Evolutionary conservation across 2,888 invertebrate genomes (phyloP), one percentile per base, ranked within the genome.

Genomic region (Caenorhabditis wallacei): DNA sequence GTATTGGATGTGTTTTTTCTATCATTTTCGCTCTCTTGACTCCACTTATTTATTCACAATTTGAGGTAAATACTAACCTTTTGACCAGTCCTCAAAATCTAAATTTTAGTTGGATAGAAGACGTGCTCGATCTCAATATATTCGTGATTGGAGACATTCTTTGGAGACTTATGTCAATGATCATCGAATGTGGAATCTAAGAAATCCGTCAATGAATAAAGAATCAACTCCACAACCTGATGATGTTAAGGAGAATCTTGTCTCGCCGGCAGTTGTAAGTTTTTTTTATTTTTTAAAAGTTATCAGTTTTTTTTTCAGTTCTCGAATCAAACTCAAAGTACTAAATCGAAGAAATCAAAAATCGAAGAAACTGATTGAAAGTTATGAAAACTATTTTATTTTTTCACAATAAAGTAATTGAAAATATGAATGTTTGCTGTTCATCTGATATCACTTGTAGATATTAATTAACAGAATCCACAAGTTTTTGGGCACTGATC

Each of bases 401-500:
- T 64, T 16, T 18, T 37, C 53, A 48, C 48, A 70, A 69, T 22
- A n/a, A 37, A 43, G 35, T 7, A 18, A 20, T 53, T 61, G 56
- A 26, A 18, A 46, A 37, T 37, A 20, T 40, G 53, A 35, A 35
- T 56, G 20, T 13, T 18, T 26, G 66, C 61, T 68, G 76, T 68
- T 76, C 61, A 57, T 59, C 68, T 16, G 18, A 30, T 11, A 51
- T 18, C n/a, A 48, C 46, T 18, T 48, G 46, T 2, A n/a, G 18
- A 18, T 16, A 54, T 53, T 24, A 46, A 56, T 13, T 80, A 81
- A 70, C 84, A 86, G 78, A 81, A 80, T 53, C 85, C 85, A 66
- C 86, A 86, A 26, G 85, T 85, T 43, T 81, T 81, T 10, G 80
- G 85, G 59, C 85, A 85, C 61, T 86, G 86, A 48, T 80, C 84